These are phyloP conservation scores for Brachionus rubens DNA, from an alignment of 1,140 invertebrate genomes.

Conservation along the genomic window DNA sequence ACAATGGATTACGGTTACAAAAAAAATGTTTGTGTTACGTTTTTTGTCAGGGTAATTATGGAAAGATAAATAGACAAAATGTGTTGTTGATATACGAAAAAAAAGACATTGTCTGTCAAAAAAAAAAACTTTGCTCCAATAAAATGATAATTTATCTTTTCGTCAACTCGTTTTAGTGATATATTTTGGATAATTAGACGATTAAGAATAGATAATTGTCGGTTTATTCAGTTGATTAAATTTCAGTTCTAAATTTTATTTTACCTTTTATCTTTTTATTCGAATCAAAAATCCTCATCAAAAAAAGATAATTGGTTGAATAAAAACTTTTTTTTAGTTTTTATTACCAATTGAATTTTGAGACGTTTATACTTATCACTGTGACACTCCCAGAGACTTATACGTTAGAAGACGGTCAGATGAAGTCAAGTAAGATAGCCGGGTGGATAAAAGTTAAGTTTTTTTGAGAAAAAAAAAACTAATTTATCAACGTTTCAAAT, in stretches of 20 bases:
- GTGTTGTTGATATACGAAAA: neutral
- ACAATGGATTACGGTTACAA: neutral
- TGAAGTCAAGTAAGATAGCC: no score
- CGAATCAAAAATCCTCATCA: neutral
- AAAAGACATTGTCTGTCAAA: neutral
- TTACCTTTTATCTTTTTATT: neutral
- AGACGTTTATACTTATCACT: no score
- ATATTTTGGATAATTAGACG: conserved; percentile 29
- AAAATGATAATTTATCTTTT: conserved; percentile 26
- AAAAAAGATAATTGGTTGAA: conserved; percentile 28
- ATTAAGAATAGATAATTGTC: conserved; percentile 33
- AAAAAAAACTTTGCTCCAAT: neutral
- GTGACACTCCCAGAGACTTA: no score
- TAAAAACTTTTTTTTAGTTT: neutral
- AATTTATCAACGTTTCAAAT: no score
- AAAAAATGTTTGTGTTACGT: no score
- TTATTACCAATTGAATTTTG: no score
- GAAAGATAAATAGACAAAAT: neutral
- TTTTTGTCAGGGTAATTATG: neutral
- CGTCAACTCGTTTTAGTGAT: neutral
- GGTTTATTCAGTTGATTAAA: conserved; percentile 26
- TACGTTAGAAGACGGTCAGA: no score
- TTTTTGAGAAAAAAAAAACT: neutral
- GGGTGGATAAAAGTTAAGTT: neutral
- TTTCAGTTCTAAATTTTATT: conserved; percentile 6